These are phyloP conservation scores for Accipiter cooperii DNA, from an alignment of 2,113 vertebrate species.

Conservation along the genomic window DNA sequence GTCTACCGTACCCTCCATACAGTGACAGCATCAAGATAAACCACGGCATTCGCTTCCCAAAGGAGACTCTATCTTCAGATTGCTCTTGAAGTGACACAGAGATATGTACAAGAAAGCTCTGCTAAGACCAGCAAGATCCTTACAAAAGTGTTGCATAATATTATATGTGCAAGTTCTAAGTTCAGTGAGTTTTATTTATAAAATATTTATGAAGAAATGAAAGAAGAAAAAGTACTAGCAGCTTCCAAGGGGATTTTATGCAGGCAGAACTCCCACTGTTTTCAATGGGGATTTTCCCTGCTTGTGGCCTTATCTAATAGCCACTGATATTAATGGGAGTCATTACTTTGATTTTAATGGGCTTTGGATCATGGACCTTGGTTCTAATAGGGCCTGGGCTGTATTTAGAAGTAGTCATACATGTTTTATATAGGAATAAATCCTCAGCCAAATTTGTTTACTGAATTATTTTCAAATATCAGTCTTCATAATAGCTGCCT, in stretches of 20 bases:
- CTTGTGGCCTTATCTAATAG: background rate
- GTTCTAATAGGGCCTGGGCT: background rate
- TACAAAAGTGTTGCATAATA: background rate
- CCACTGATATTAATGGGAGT: background rate
- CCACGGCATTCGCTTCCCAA: slow-evolving; percentile 21
- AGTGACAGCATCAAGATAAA: background rate
- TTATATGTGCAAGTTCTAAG: background rate
- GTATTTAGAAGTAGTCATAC: background rate
- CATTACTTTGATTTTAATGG: background rate
- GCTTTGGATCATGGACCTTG: background rate
- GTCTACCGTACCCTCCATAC: background rate
- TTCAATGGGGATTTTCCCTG: slow-evolving; percentile 1
- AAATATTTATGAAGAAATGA: slow-evolving; percentile 35
- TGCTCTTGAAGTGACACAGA: background rate
- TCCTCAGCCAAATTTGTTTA: background rate
- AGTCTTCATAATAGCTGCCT: background rate
- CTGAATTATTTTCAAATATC: background rate
- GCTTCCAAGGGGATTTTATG: background rate
- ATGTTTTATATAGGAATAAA: background rate
- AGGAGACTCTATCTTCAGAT: slow-evolving; percentile 39
- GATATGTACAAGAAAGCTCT: background rate
- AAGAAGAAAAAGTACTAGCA: background rate
- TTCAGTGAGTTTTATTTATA: slow-evolving; percentile 3
- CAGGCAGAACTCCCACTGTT: background rate
- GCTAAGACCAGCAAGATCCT: background rate